Conservation (phyloP, 2,797 vertebrate genomes). For the Siniperca scherzeri region DNA sequence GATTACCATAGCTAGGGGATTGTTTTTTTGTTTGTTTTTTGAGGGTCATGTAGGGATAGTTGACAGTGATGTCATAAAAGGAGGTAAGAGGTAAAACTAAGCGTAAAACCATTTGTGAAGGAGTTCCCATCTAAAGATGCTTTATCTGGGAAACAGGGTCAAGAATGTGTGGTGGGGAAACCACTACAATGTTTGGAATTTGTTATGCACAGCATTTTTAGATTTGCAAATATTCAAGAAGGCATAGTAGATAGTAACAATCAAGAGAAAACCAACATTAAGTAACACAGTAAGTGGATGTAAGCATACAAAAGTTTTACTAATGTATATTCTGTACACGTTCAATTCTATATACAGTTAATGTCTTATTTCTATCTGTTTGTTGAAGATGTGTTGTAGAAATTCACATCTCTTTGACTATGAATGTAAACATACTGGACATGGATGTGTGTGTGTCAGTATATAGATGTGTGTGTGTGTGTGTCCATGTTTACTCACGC, state of each 20-base stretch:
- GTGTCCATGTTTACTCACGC: slow-evolving; percentile 89
- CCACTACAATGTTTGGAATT: slow-evolving; percentile 46
- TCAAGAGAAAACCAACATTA: background rate
- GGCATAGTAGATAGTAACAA: background rate
- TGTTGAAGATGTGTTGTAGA: background rate
- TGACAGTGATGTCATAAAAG: slow-evolving; percentile 24
- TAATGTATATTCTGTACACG: background rate
- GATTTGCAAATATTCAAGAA: slow-evolving; percentile 11
- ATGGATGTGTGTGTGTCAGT: background rate
- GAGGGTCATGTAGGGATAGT: slow-evolving; percentile 7
- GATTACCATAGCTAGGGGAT: background rate
- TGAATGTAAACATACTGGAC: background rate
- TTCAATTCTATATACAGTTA: background rate
- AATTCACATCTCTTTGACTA: background rate
- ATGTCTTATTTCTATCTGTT: background rate
- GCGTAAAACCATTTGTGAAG: background rate
- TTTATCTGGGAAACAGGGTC: slow-evolving; percentile 36
- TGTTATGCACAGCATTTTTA: slow-evolving; percentile 40
- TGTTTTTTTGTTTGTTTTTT: background rate
- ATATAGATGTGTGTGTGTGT: background rate
- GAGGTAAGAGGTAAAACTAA: slow-evolving; percentile 12
- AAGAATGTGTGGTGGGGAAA: slow-evolving; percentile 34
- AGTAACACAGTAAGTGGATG: background rate
- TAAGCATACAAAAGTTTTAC: background rate
- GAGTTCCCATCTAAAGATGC: slow-evolving; percentile 31